Base-by-base conservation (phyloP, 2,888 invertebrate species). In the Amaurobius ferox region DNA sequence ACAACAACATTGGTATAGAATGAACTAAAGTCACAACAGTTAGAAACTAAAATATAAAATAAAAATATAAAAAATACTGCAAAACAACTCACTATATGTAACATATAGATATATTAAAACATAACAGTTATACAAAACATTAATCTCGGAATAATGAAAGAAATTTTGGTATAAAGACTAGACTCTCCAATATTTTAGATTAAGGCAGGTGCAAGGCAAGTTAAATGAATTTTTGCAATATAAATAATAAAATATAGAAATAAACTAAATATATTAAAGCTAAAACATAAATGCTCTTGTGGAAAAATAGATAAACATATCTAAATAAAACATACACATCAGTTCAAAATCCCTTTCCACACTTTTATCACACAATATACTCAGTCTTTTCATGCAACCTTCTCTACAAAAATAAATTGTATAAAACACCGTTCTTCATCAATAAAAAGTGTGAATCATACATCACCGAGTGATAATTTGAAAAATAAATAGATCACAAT, bases 321-420 rank as follows among this genome's bases (percentile, higher is more conserved):
- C 9, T 9, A 7, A 35, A 5, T 7, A 9, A 35, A 9, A 35
- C 5, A 35, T 35, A 35, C 9, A 23, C 11, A 61, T 23, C 5
- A 61, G n/a, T 23, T 48, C 48, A 48, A 48, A 48, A 48, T 5
- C 11, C 9, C 9, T 9, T 35, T 35, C 35, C 5, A 35, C 9
- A 23, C 23, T 23, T 61, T 61, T 61, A 23, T 19, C 28, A 61
- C 23, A 23, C 1, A 23, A 61, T 61, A 61, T 26, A 61, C 23
- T 5, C 23, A 26, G 23, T 23, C 28, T 61, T 61, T 61, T 61
- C 61, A 48, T 26, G 28, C 5, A 26, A 61, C 61, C 61, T 26
- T 61, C 19, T 61, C 61, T 61, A 61, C 23, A 61, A 61, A 61
- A 61, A 61, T 48, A 19, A 61, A 26, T 61, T n/a, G 13, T 23